Base-by-base conservation (phyloP, 2,888 invertebrate genomes). In the Diarsia rubi region DNA sequence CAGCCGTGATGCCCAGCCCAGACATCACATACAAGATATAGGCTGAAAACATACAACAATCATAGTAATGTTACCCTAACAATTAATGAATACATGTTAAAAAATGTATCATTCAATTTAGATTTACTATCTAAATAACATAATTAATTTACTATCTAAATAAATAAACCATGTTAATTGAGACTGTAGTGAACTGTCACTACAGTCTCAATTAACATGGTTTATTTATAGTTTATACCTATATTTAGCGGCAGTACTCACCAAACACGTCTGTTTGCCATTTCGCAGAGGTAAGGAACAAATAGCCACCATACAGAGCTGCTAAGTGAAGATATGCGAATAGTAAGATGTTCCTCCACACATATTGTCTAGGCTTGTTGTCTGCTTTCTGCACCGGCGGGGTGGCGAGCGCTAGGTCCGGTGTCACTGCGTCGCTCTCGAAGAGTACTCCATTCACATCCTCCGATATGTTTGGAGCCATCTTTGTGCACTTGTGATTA, bases 1-100 rank as follows among this genome's bases (percentile, higher is more conserved):
- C 99, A 31, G 99, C 99, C 24, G 99, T 99, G 83, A 99, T 98
- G 27, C 99, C 99, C 79, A 99, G 94, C 9, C 98, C 99, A 14
- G 98, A 98, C 82, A 97, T 93, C 74, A 98, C 96, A 94, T 99
- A 99, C 75, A 98, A 93, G 3, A 98, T 70, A 75, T 98, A 95
- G 19, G 98, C 99, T 98, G 96, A 27, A 85, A 84, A 81, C 31
- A 71, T 52, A 69, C 3, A 67, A 37, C 27, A 66, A 24, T 31
- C 2, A n/a, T 52, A 52, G 3, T 52, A 71, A 47, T 82, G 14
- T n/a, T 24, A 31, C 3, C 37, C 44, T 31, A 27, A 59, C 16
- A 59, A 45, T 42, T n/a, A 37, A 37, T 37, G 37, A 4, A 31
- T 31, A 4, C 31, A 65, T 37, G 49, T 19, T 42, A 52, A 59